phyloP scores from a whole-genome alignment of 2,797 vertebrate species.

The Acropternis orthonyx region DNA sequence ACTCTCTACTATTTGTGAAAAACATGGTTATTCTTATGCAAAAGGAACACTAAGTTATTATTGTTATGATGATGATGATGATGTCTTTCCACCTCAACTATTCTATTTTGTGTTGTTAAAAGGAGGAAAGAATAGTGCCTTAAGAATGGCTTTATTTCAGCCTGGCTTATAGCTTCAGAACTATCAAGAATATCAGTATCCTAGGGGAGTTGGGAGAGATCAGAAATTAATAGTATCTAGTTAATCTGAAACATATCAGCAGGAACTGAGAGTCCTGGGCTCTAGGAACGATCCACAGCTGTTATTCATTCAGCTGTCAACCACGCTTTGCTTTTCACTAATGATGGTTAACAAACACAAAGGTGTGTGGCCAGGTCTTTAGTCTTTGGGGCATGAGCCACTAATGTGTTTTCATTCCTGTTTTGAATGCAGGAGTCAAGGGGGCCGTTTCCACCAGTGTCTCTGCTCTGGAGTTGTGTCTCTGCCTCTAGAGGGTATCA shows the following conservation, averaged over 20 bases:
- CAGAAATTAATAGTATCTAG: neutral
- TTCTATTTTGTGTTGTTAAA: neutral
- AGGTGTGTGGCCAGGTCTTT: neutral
- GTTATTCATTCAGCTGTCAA: neutral
- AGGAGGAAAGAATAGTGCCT: neutral
- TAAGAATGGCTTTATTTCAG: neutral
- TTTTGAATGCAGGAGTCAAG: neutral
- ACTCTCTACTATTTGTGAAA: neutral
- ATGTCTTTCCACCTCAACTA: neutral
- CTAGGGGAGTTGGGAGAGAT: neutral
- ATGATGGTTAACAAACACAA: neutral
- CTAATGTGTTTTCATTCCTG: neutral
- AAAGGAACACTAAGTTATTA: neutral
- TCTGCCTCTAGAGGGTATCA: neutral
- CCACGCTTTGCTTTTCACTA: neutral
- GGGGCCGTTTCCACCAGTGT: neutral
- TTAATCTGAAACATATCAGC: neutral
- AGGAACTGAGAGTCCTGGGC: neutral
- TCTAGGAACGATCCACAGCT: neutral
- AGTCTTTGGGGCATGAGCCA: neutral
- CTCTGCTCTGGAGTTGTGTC: neutral
- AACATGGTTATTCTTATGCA: neutral
- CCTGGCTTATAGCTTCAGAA: neutral
- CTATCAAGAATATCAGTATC: neutral
- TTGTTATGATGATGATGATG: neutral